Percentiles rank a stretch among this genome's conserved stretches.
These are phyloP conservation scores for Colossoma macropomum DNA, from an alignment of 2,113 vertebrate genomes.

Conservation along the genomic window DNA sequence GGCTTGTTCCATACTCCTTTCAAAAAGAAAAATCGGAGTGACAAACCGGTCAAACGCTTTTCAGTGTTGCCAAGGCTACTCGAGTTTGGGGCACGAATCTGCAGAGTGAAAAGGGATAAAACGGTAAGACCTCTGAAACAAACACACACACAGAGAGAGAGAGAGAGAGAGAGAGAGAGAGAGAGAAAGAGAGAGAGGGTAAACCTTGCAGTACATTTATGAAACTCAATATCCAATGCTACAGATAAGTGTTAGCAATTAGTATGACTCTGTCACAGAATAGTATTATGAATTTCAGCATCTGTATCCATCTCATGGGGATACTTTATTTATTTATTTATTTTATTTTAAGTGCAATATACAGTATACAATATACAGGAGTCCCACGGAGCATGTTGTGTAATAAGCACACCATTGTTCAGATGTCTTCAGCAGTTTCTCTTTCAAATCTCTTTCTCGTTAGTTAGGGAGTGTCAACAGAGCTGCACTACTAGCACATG, in stretches of 20 bases:
- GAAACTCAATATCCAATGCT: neutral
- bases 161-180: neutral
- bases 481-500: slow-evolving; percentile 18
- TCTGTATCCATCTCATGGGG: neutral
- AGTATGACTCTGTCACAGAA: neutral
- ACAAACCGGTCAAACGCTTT: slow-evolving; percentile 28
- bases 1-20: slow-evolving; percentile 41
- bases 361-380: too few species aligned
- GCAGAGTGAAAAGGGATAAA: slow-evolving; percentile 21
- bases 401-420: neutral
- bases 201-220: neutral
- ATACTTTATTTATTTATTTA: too few species aligned
- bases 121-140: slow-evolving; percentile 1
- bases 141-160: too few species aligned
- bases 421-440: neutral
- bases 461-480: neutral
- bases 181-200: slow-evolving; percentile 13
- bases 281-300: neutral
- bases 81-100: slow-evolving; percentile 14
- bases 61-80: slow-evolving; percentile 49
- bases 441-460: neutral
- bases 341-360: too few species aligned
- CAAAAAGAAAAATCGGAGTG: slow-evolving; percentile 32
- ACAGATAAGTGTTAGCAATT: neutral
- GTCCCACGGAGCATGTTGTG: neutral